Base-by-base conservation (phyloP, 2,113 vertebrate genomes). In the Xiphophorus hellerii region DNA sequence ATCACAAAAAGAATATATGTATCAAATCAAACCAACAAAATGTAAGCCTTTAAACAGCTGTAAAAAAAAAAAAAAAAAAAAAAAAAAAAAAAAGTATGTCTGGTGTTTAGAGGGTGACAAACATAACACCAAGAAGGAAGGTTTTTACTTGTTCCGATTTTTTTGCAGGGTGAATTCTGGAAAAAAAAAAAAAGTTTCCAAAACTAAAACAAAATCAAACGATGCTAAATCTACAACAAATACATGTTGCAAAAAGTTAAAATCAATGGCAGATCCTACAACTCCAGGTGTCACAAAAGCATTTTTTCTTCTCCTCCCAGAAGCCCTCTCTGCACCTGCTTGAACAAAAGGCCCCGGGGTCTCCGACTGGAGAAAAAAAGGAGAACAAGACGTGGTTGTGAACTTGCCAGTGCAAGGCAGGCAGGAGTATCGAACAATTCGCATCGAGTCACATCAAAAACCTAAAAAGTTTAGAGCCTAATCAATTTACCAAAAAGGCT, bases 401-500 rank as follows among this genome's bases (percentile, higher is more conserved):
- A 90, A 87, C 86, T 89, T 88, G 80, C 58, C 66, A 66, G 71
- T 14, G 69, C 20, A 54, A 86, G 83, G 51, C 44, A 25, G 79
- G 78, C 31, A 69, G 65, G 73, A 79, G 86, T 88, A 89, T 90
- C 86, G 85, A 89, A 90, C 86, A 87, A 84, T 90, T 89, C 71
- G 51, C 83, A 77, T 73, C 62, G 77, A 86, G 87, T 74, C 83
- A 79, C 88, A 87, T 84, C 70, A 83, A 91, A 88, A 89, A 87
- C 84, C 86, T 89, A 80, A 81, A 88, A 91, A 92, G 87, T 93
- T 94, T 87, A 78, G 60, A 77, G 80, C 84, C 89, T 93, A 91
- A 93, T 93, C 90, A 93, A 94, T 92, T 94, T 94, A 92, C 79
- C 84, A 88, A 90, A 88, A 89, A 87, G 85, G 84, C 81, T 89